Conservation (phyloP, 1,140 invertebrate species). For the Drosophila dunni region DNA sequence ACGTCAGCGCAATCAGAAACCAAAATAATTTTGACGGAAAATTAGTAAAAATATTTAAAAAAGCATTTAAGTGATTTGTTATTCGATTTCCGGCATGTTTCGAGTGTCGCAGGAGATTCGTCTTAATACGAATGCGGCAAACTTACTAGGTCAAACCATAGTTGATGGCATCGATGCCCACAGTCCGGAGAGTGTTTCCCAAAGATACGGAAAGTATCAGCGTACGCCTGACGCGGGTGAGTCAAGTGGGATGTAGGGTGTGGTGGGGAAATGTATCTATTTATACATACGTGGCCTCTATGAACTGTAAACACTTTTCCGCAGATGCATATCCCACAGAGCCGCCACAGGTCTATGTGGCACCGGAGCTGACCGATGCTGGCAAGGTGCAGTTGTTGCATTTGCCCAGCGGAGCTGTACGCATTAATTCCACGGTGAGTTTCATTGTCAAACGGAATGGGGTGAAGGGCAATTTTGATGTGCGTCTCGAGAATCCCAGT, state of each 20-base stretch:
- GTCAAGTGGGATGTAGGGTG: conserved; percentile 64
- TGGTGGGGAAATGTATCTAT: conserved; percentile 57
- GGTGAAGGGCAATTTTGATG: conserved; percentile 81
- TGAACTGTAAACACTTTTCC: neutral
- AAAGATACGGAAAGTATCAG: conserved; percentile 70
- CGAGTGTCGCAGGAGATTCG: conserved; percentile 82
- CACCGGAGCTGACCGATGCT: conserved; percentile 77
- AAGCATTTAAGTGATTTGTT: conserved; percentile 33
- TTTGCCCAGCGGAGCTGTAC: conserved; percentile 75
- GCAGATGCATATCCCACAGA: conserved; percentile 78
- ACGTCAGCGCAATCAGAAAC: conserved; percentile 35
- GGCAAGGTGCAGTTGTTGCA: conserved; percentile 76
- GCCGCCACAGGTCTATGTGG: conserved; percentile 67
- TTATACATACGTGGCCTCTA: conserved; percentile 33
- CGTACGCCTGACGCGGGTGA: conserved; percentile 81
- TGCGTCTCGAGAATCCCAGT: conserved; percentile 72
- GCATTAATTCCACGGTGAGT: conserved; percentile 56
- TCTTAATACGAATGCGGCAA: conserved; percentile 61
- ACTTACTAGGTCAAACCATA: conserved; percentile 16
- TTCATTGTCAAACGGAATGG: conserved; percentile 79
- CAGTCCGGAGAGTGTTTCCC: conserved; percentile 57
- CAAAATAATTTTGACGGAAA: conserved; percentile 21
- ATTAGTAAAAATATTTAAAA: conserved; percentile 45
- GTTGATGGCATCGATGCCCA: conserved; percentile 38
- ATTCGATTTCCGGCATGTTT: conserved; percentile 65